A percentile compares a stretch with the other conserved stretches of the same genome.
phyloP scores from a whole-genome alignment of 2,888 invertebrate genomes.

The Elysia crispata region DNA sequence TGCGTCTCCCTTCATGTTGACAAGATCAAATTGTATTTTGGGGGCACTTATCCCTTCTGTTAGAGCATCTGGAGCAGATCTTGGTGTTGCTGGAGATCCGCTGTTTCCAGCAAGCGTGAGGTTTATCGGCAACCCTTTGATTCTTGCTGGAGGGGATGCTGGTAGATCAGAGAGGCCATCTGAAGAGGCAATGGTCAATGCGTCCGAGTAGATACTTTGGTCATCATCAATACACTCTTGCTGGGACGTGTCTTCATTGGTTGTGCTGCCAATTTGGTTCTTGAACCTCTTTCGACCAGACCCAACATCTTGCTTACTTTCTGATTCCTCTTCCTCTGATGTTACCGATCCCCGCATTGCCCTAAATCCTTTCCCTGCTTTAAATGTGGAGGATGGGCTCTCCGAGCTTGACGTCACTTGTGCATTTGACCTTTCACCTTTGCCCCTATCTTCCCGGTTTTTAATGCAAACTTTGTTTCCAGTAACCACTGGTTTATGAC shows the following conservation, averaged over 20 bases:
- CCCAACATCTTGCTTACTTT: background rate
- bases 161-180: background rate
- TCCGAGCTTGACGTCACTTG: background rate
- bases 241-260: background rate
- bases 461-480: no score
- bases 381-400: background rate
- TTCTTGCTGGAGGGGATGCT: constrained; percentile 9
- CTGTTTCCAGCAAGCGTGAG: background rate
- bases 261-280: background rate
- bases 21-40: background rate
- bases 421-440: no score
- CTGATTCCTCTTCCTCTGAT: constrained; percentile 10
- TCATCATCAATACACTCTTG: background rate
- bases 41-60: background rate
- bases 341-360: constrained; percentile 15
- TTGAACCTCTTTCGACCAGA: background rate
- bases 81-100: no score
- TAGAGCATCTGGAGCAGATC: background rate
- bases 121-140: background rate
- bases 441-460: no score
- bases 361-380: background rate
- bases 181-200: constrained; percentile 12
- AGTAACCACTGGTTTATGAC: no score
- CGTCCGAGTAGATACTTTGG: constrained; percentile 15
- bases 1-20: background rate